Conservation (phyloP, 2,888 invertebrate species). For the Drosophila longiperda region DNA sequence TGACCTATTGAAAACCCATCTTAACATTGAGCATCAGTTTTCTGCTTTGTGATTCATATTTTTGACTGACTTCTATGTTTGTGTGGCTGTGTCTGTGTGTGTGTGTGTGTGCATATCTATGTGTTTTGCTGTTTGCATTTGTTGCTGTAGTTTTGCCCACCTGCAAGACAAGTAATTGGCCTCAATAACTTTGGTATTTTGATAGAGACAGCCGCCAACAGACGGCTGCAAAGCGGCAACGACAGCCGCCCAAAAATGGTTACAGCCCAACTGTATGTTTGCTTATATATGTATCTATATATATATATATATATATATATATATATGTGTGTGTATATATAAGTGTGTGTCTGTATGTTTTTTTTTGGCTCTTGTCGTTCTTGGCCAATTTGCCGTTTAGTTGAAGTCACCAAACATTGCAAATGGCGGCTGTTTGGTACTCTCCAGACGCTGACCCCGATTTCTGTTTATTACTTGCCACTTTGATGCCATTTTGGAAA, state of each 20-base stretch:
- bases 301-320: neutral
- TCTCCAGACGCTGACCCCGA: conserved; percentile 53
- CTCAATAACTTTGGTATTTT: conserved; percentile 81
- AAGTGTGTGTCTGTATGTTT: neutral
- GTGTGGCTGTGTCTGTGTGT: neutral
- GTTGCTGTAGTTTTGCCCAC: conserved; percentile 59
- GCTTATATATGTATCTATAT: neutral
- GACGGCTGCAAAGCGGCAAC: conserved; percentile 33
- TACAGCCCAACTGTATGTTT: conserved; percentile 49
- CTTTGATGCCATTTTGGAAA: conserved; percentile 40
- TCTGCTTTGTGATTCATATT: conserved; percentile 1
- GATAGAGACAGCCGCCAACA: conserved; percentile 43
- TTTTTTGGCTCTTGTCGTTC: conserved; percentile 55
- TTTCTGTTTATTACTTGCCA: conserved; percentile 28
- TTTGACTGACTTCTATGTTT: conserved; percentile 7
- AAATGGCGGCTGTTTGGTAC: conserved; percentile 12
- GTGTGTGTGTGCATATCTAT: conserved; percentile 1
- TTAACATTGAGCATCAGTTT: conserved; percentile 14
- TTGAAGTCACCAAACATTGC: conserved; percentile 38
- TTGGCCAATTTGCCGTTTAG: conserved; percentile 62
- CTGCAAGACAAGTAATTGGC: conserved; percentile 81
- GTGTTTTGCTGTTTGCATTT: conserved; percentile 8
- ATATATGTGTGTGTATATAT: neutral
- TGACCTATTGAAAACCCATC: conserved; percentile 50
- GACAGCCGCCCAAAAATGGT: conserved; percentile 75